A percentile compares a stretch with the other conserved stretches of the same genome.
phyloP scores from a whole-genome alignment of 2,797 vertebrate genomes.

The Poliocrania exsul region DNA sequence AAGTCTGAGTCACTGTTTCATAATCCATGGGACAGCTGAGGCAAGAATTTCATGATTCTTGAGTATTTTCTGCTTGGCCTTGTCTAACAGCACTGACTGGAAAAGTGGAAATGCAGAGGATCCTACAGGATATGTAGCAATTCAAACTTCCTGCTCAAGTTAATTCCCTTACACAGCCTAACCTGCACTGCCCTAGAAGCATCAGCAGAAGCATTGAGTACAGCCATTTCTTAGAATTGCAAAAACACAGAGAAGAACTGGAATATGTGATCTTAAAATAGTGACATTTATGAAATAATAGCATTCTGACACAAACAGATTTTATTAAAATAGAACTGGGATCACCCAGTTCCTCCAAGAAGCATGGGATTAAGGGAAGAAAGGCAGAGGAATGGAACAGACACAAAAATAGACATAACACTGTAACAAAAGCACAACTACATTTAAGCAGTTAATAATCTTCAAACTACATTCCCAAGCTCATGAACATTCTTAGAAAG shows the following conservation, averaged over 20 bases:
- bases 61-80: not conserved
- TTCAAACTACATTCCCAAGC: not conserved
- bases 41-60: not conserved
- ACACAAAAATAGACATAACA: not conserved
- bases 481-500: not conserved
- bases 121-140: conserved; percentile 24
- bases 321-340: not conserved
- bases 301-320: not conserved
- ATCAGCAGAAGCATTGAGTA: not conserved
- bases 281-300: not conserved
- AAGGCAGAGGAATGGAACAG: not conserved
- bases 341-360: not conserved
- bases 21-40: not conserved
- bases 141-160: not conserved
- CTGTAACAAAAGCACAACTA: not conserved
- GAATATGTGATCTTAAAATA: not conserved
- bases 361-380: not conserved
- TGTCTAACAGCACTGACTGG: not conserved
- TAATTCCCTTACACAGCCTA: not conserved
- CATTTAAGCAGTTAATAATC: not conserved
- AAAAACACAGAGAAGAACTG: not conserved
- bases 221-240: not conserved
- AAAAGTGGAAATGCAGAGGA: not conserved
- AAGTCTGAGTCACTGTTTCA: not conserved
- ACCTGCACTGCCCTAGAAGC: not conserved